These are phyloP conservation scores for Drosophila watanabei DNA, from an alignment of 1,140 invertebrate genomes.

Conservation along the genomic window DNA sequence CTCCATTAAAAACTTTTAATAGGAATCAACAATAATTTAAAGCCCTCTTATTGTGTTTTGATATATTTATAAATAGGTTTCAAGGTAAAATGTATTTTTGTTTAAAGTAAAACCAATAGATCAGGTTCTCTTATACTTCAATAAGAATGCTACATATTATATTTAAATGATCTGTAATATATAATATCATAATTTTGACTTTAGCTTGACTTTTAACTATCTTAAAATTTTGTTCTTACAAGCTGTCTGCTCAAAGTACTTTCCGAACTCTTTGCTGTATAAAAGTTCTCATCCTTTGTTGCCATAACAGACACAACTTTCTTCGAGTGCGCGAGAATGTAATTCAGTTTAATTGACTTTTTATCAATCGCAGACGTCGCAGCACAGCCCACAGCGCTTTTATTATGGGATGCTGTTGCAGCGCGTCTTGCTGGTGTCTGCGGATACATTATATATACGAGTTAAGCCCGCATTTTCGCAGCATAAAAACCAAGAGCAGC, in stretches of 20 bases:
- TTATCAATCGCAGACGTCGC: conserved; percentile 77
- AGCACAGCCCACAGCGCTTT: conserved; percentile 48
- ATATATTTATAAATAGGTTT: no score
- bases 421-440: conserved; percentile 31
- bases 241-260: neutral
- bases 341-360: conserved; percentile 72
- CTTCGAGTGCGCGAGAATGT: conserved; percentile 23
- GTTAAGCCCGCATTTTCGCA: conserved; percentile 10
- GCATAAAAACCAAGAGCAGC: conserved; percentile 21
- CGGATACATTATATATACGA: conserved; percentile 11
- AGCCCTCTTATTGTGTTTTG: no score
- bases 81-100: no score
- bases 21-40: no score
- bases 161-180: no score
- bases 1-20: no score
- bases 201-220: neutral
- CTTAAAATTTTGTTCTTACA: neutral
- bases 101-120: no score
- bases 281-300: conserved; percentile 18
- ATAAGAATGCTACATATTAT: no score
- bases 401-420: conserved; percentile 24
- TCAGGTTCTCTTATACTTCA: no score
- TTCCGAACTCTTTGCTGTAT: conserved; percentile 5
- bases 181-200: no score
- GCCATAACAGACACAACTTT: neutral